These are phyloP conservation scores for Rhagoletis zephyria DNA, from an alignment of 1,140 invertebrate species.

Conservation along the genomic window DNA sequence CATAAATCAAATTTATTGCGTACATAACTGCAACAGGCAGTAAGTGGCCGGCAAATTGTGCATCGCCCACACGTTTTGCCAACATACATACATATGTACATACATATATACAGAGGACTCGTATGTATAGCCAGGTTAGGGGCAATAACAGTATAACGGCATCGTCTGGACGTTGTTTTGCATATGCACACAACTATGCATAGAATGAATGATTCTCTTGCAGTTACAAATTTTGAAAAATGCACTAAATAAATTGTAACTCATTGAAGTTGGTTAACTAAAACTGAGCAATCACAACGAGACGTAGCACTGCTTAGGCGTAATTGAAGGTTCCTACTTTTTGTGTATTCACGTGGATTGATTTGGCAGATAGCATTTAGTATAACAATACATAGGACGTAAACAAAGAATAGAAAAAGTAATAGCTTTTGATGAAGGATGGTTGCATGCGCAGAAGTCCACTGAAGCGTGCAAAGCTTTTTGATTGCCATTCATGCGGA, in stretches of 20 bases:
- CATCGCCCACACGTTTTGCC: not conserved
- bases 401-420: too few relatives aligned
- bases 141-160: not conserved
- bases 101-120: too few relatives aligned
- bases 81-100: not conserved
- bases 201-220: not conserved
- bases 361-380: not conserved
- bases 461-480: too few relatives aligned
- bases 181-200: not conserved
- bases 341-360: not conserved
- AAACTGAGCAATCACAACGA: not conserved
- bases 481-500: too few relatives aligned
- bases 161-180: not conserved
- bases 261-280: slow-evolving; percentile 38
- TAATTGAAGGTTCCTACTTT: not conserved
- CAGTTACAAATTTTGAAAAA: not conserved
- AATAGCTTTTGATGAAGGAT: too few relatives aligned
- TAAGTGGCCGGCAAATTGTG: not conserved
- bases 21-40: not conserved
- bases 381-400: too few relatives aligned
- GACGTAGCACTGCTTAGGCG: not conserved
- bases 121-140: too few relatives aligned
- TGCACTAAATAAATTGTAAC: slow-evolving; percentile 20
- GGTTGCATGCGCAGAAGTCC: too few relatives aligned
- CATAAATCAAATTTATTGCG: slow-evolving; percentile 44